Conservation (phyloP, 1,140 invertebrate species). For the Maconellicoccus hirsutus region DNA sequence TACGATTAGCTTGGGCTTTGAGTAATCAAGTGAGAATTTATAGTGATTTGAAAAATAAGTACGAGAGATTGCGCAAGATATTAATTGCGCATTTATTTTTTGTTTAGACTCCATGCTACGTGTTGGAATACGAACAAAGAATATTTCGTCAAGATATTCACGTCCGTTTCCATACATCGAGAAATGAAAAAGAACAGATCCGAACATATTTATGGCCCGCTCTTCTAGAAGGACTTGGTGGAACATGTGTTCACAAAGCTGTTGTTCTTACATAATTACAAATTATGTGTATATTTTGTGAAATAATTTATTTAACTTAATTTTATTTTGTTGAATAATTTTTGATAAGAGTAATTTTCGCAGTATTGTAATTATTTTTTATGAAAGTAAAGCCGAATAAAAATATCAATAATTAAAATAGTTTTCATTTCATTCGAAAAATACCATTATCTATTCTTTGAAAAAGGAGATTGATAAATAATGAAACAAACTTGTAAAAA, state of each 20-base stretch:
- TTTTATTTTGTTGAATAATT: not conserved
- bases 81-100: not conserved
- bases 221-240: constrained; percentile 46
- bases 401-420: too few relatives aligned
- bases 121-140: constrained; percentile 45
- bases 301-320: not conserved
- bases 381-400: too few relatives aligned
- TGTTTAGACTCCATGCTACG: constrained; percentile 39
- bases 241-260: constrained; percentile 55
- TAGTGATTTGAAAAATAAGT: not conserved
- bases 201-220: constrained; percentile 60
- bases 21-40: constrained; percentile 38
- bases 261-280: constrained; percentile 47
- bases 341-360: not conserved
- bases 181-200: constrained; percentile 44
- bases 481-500: not conserved
- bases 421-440: too few relatives aligned
- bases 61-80: not conserved
- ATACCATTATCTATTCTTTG: too few relatives aligned
- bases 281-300: not conserved
- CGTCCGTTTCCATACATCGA: constrained; percentile 50
- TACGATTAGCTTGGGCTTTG: constrained; percentile 53
- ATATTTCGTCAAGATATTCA: constrained; percentile 47
- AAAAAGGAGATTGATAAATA: too few relatives aligned
- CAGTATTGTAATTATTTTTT: not conserved